These are phyloP conservation scores for Phylloscopus trochiloides DNA, from an alignment of 2,113 vertebrate genomes.

Conservation along the genomic window DNA sequence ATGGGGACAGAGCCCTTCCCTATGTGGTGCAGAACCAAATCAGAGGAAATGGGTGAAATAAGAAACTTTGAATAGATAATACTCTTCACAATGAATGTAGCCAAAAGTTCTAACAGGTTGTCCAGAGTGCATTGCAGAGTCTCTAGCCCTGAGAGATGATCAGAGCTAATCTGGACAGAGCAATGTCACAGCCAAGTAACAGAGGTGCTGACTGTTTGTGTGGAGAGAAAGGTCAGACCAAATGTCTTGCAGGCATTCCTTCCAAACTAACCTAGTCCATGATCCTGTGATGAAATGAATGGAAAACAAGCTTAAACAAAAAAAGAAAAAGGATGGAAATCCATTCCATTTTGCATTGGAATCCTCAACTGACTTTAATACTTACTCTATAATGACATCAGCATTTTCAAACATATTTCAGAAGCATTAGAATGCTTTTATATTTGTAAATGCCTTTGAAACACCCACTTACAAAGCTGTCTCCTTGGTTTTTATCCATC, in stretches of 20 bases:
- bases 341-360: neutral
- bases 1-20: neutral
- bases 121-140: neutral
- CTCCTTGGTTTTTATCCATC: neutral
- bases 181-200: neutral
- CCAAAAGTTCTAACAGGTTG: neutral
- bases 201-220: neutral
- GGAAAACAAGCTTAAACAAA: neutral
- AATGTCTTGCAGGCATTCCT: neutral
- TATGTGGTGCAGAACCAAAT: rapidly evolving
- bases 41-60: neutral
- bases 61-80: neutral
- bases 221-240: neutral
- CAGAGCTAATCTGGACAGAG: neutral
- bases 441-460: neutral
- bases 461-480: neutral
- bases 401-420: neutral
- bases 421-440: neutral
- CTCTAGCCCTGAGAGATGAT: neutral
- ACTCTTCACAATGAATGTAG: neutral
- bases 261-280: neutral
- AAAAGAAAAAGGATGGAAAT: neutral
- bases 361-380: neutral
- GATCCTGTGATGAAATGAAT: neutral
- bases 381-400: neutral